A percentile compares a stretch with the other conserved stretches of the same genome.
phyloP scores from a whole-genome alignment of 2,888 invertebrate genomes.

The Colletes collaris region DNA sequence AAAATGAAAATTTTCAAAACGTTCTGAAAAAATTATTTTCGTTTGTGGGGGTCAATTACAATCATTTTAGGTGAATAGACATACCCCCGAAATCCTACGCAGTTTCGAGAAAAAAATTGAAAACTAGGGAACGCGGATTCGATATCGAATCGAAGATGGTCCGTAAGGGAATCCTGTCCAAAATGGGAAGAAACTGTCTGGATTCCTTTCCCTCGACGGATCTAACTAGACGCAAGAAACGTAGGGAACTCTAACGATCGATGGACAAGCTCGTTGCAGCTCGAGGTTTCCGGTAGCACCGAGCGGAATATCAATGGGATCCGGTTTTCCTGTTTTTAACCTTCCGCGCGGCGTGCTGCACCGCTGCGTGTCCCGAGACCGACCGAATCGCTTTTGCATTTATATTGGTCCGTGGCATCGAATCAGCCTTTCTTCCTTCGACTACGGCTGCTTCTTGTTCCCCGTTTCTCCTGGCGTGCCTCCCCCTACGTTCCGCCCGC shows the following conservation, averaged over 20 bases:
- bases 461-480: background rate
- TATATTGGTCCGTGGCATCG: conserved; percentile 70
- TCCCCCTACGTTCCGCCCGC: background rate
- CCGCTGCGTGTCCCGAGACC: conserved; percentile 33
- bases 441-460: conserved; percentile 1
- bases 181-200: too few relatives aligned
- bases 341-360: conserved; percentile 15
- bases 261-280: conserved; percentile 30
- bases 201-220: background rate
- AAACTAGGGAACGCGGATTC: too few relatives aligned
- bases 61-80: too few relatives aligned
- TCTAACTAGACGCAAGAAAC: conserved; percentile 31
- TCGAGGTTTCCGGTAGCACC: conserved; percentile 73
- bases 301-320: conserved; percentile 79
- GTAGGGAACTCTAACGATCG: conserved; percentile 8
- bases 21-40: too few relatives aligned
- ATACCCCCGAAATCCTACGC: too few relatives aligned
- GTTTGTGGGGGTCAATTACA: too few relatives aligned
- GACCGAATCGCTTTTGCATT: conserved; percentile 74
- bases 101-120: too few relatives aligned
- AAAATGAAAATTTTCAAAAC: too few relatives aligned
- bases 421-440: conserved; percentile 26
- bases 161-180: too few relatives aligned
- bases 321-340: conserved; percentile 62
- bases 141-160: too few relatives aligned